Base-by-base conservation (phyloP, 2,113 vertebrate species). In the Gymnorhina tibicen region DNA sequence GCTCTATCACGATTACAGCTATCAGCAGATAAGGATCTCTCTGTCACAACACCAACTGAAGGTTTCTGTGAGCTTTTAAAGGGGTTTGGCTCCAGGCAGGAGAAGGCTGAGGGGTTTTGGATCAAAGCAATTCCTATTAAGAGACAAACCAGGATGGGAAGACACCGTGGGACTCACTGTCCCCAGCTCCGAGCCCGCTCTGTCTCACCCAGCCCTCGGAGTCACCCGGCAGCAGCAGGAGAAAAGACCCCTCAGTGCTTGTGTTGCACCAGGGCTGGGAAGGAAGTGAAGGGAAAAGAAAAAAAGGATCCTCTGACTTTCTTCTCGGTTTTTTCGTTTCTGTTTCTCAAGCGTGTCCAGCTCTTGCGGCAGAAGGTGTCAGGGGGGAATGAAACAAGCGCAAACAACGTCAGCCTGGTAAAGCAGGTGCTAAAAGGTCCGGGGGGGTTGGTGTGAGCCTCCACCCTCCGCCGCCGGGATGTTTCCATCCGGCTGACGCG, bases 11-110 rank as follows among this genome's bases (percentile, higher is more conserved):
- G 80, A 81, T 53, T 53, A 17, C 84, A 32, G 93, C 85, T 47
- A 56, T 58, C 82, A 27, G 82, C 66, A 63, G 95, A 95, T 94
- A 95, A 90, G 75, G 53, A 96, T 88, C 95, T 67, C 78, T 73
- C 85, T 88, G 75, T 85, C 85, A 28, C n/a, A 85, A 89, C 70
- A 69, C 49, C 81, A 75, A 63, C 87, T 1, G 52, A 62, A 90
- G 16, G 8, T 32, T 52, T 59, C 16, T 39, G 42, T 10, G 6
- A 39, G 14, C 63, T 49, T 84, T 18, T 35, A 9, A 28, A 84
- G 56, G 56, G 18, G 30, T 24, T 58, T 63, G 56, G 35, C 30
- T 50, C 33, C 58, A 64, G 55, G 30, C 66, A 42, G 73, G 21
- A n/a, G 37, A 37, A 59, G 33, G 20, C 10, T 16, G 33, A 13